Base-by-base conservation (phyloP, 2,888 invertebrate genomes). In the Watsonalla cultraria region DNA sequence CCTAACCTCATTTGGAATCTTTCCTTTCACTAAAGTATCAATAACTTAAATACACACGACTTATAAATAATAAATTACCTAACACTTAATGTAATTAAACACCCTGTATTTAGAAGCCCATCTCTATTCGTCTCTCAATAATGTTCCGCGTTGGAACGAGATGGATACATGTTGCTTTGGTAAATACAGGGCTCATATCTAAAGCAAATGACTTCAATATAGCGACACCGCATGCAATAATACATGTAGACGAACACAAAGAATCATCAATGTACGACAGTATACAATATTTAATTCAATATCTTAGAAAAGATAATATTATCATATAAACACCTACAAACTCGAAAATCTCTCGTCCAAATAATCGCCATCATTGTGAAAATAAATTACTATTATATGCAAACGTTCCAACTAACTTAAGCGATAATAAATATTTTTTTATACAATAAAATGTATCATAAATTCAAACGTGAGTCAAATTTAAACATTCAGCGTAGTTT, bases 371-470 rank as follows among this genome's bases (percentile, higher is more conserved):
- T 80, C 70, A 74, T 74, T 78, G 82, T 75, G 80, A 88, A 90
- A 90, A 87, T 88, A 88, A 89, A 88, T 39, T 79, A 82, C 80
- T 88, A 86, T 86, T 82, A 86, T 86, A 81, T 85, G 86, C 86
- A 84, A 89, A 87, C 86, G 76, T 84, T 76, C 82, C 80, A 87
- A 88, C 86, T 88, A 89, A 90, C 89, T 81, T 86, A 88, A 90
- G 87, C 80, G 78, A 85, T 88, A 89, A 79, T 87, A 88, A 89
- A 90, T 90, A 89, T 90, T 85, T 79, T 81, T 77, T 86, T 87
- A 85, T 84, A 84, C 78, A 86, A 90, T 90, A 90, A 90, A 90
- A 90, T 90, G 90, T 90, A 86, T 89, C 80, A 89, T 90, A 90
- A 90, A 90, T 90, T 90, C 83, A 90, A 90, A 90, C 90, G 86